A percentile compares a stretch with the other conserved stretches of the same genome.
phyloP scores from a whole-genome alignment of 2,113 vertebrate species.

The Ptychochromis oligacanthus region DNA sequence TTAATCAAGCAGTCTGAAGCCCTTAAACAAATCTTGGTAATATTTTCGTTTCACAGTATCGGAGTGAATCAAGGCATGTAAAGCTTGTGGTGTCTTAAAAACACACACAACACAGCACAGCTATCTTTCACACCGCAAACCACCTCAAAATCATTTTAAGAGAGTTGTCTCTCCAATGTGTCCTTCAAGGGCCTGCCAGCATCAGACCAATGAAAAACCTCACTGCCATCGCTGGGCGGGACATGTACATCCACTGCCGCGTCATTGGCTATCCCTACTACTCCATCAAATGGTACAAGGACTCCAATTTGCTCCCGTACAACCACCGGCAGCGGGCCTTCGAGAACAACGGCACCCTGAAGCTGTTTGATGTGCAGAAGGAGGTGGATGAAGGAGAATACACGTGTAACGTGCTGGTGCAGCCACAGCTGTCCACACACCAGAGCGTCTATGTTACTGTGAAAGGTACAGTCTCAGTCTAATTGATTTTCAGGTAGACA shows the following conservation, averaged over 20 bases:
- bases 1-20: slow-evolving; percentile 26
- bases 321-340: slow-evolving; percentile 98
- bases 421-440: slow-evolving; percentile 95
- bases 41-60: neutral
- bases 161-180: slow-evolving; percentile 79
- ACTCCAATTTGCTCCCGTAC: slow-evolving; percentile 95
- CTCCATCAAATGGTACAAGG: slow-evolving; percentile 99
- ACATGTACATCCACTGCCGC: slow-evolving; percentile 98
- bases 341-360: slow-evolving; percentile 95
- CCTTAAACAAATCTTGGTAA: neutral
- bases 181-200: slow-evolving; percentile 92
- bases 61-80: slow-evolving; percentile 68
- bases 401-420: slow-evolving; percentile 93
- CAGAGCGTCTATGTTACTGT: slow-evolving; percentile 96
- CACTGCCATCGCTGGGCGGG: slow-evolving; percentile 96
- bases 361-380: slow-evolving; percentile 97
- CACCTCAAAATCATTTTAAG: slow-evolving; percentile 80
- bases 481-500: neutral
- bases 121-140: slow-evolving; percentile 29
- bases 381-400: slow-evolving; percentile 95
- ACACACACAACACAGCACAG: slow-evolving; percentile 66
- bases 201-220: slow-evolving; percentile 99
- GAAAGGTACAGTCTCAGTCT: slow-evolving; percentile 86
- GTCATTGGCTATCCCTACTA: slow-evolving; percentile 99
- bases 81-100: slow-evolving; percentile 56